A percentile compares a stretch with the other conserved stretches of the same genome.
Evolutionary conservation across 2,888 invertebrate species (phyloP).

Genomic region (Latrodectus elegans): DNA sequence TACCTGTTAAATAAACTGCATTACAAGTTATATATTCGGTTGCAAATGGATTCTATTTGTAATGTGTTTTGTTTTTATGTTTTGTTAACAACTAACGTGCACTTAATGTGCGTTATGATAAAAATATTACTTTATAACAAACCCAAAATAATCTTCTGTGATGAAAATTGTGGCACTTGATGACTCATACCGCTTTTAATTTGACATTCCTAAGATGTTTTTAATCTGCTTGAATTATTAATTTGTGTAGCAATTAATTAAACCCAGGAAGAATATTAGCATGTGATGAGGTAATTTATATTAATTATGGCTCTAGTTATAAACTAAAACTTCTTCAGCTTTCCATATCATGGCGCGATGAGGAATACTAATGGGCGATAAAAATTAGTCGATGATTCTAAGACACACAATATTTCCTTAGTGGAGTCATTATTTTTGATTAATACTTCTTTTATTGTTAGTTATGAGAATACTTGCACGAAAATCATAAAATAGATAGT

Average conservation of each 20-base stretch:
- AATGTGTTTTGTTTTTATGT: too few relatives aligned
- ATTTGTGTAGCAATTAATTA: conserved; percentile 55
- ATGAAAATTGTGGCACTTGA: too few relatives aligned
- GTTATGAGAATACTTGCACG: too few relatives aligned
- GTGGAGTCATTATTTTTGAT: conserved; percentile 10
- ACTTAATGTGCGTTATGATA: too few relatives aligned
- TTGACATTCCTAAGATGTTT: neutral
- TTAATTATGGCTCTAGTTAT: conserved; percentile 40
- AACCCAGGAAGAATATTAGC: conserved; percentile 48
- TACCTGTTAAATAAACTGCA: too few relatives aligned
- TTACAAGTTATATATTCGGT: too few relatives aligned
- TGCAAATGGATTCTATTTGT: too few relatives aligned
- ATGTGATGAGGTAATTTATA: conserved; percentile 49
- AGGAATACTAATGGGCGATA: conserved; percentile 9
- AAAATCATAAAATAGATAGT: too few relatives aligned
- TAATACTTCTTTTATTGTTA: neutral
- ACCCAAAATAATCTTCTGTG: too few relatives aligned
- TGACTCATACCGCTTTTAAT: neutral
- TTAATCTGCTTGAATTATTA: conserved; percentile 35
- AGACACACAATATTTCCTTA: conserved; percentile 37
- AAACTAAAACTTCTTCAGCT: conserved; percentile 28
- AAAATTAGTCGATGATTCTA: conserved; percentile 26
- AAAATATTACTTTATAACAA: too few relatives aligned
- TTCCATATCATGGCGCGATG: conserved; percentile 21
- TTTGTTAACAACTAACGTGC: too few relatives aligned